phyloP scores from a whole-genome alignment of 2,888 invertebrate species.

The Mayetiola destructor region DNA sequence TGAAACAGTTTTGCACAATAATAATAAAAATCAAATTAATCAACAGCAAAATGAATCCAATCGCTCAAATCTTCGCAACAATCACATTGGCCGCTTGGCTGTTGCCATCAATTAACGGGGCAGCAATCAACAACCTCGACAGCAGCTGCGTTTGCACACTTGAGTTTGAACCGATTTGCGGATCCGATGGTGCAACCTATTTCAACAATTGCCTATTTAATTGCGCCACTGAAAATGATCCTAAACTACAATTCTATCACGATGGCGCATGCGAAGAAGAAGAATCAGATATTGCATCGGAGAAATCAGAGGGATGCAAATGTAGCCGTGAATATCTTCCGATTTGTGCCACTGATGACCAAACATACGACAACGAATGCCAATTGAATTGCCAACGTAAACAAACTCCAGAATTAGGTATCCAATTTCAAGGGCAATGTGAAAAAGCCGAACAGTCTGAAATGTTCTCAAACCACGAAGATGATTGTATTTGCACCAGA shows the following conservation, averaged over 20 bases:
- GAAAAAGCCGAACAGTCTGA: background rate
- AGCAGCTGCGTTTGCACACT: background rate
- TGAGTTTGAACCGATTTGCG: background rate
- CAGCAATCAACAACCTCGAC: too few relatives aligned
- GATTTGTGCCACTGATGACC: background rate
- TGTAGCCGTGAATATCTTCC: background rate
- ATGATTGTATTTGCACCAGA: background rate
- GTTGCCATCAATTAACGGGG: too few relatives aligned
- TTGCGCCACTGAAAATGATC: background rate
- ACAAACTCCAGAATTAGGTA: background rate
- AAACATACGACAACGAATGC: background rate
- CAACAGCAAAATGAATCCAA: too few relatives aligned
- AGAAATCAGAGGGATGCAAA: background rate
- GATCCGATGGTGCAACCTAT: background rate
- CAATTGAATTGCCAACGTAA: background rate
- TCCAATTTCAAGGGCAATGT: background rate
- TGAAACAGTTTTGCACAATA: too few relatives aligned
- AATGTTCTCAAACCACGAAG: background rate
- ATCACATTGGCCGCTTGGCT: too few relatives aligned
- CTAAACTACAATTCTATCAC: background rate
- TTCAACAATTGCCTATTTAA: background rate
- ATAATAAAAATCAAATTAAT: too few relatives aligned
- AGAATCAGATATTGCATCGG: background rate
- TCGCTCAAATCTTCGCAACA: too few relatives aligned
- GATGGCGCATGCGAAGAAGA: too few relatives aligned